Evolutionary conservation across 1,140 invertebrate genomes (phyloP).

Genomic region (Aphaenogaster rudis): DNA sequence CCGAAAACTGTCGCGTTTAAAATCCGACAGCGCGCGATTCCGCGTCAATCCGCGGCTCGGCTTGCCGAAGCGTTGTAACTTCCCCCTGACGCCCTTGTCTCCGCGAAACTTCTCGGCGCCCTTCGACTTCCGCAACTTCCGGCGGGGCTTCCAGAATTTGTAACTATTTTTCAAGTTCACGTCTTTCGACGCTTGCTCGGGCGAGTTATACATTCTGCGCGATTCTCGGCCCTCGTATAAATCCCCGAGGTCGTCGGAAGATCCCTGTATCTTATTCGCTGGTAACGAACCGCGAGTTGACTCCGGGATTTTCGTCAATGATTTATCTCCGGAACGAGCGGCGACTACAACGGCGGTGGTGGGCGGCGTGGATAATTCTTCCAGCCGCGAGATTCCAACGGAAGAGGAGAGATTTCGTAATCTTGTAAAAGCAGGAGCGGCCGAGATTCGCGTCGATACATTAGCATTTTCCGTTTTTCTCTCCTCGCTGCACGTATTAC

Average conservation of each 20-base stretch:
- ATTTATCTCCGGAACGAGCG: constrained; percentile 18
- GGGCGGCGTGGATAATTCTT: constrained; percentile 5
- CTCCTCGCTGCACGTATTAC: constrained; percentile 8
- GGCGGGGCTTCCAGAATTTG: constrained; percentile 26
- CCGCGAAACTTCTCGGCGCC: constrained; percentile 26
- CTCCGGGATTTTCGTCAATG: constrained; percentile 19
- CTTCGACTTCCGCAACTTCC: constrained; percentile 32
- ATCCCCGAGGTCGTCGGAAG: not conserved
- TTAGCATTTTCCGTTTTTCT: constrained; percentile 42
- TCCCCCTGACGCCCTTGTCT: not conserved
- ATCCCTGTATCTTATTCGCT: not conserved
- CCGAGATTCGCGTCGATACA: constrained; percentile 49
- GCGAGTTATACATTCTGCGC: constrained; percentile 21
- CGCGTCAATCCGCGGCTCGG: not conserved
- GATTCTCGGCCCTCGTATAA: not conserved
- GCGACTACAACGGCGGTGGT: not conserved
- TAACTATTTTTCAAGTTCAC: constrained; percentile 48
- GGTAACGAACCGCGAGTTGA: constrained; percentile 15
- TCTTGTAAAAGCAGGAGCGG: constrained; percentile 34
- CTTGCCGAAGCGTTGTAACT: not conserved
- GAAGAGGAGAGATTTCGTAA: constrained; percentile 43
- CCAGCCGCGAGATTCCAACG: not conserved
- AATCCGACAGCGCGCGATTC: not conserved
- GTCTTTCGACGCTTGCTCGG: not conserved
- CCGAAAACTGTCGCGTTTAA: not conserved